Base-by-base conservation (phyloP, 2,113 vertebrate species). In the Tautogolabrus adspersus region DNA sequence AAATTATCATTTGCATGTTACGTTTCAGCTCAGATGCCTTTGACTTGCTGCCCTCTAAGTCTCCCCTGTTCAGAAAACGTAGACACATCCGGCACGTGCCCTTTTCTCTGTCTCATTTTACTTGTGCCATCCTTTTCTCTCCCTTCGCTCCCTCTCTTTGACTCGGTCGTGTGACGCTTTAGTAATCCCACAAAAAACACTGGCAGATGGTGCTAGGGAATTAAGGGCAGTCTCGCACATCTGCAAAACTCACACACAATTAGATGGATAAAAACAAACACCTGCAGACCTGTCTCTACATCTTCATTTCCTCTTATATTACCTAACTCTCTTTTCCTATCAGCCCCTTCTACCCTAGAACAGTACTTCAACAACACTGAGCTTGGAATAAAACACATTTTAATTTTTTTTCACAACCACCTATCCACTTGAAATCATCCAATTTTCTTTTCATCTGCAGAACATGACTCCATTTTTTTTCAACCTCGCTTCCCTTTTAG, bases 101-200 rank as follows among this genome's bases (percentile, higher is more conserved):
- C 38, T 82, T 26, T 15, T 57, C 52, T n/a, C 67, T 34, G 2
- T 63, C 63, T 77, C 72, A 66, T n/a, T 75, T 84, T 74, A 19
- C 26, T 57, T 26, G 10, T 46, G 30, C 15, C 10, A 19, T 56
- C 46, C 63, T 13, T 58, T 69, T 72, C 65, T 77, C 64, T 70
- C 42, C 52, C 68, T 77, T 74, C 12, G 3, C 46, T 70, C 42
- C 16, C 10, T 72, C 52, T 74, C 56, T 75, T 34, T 87, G 71
- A 83, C 76, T 68, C 51, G 52, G 34, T 18, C 18, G 12, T 79
- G 74, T 56, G 70, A 46, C 0, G 65, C 72, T 84, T 82, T 76
- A 57, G 55, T 85, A 85, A 85, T 86, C 81, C 68, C 9, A 42
- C 5, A 0, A 85, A 89, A 89, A 83, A 88, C 83, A 83, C 65